Percentiles rank a stretch among this genome's conserved stretches.
phyloP scores from a whole-genome alignment of 2,888 invertebrate species.

The Therioaphis trifolii region DNA sequence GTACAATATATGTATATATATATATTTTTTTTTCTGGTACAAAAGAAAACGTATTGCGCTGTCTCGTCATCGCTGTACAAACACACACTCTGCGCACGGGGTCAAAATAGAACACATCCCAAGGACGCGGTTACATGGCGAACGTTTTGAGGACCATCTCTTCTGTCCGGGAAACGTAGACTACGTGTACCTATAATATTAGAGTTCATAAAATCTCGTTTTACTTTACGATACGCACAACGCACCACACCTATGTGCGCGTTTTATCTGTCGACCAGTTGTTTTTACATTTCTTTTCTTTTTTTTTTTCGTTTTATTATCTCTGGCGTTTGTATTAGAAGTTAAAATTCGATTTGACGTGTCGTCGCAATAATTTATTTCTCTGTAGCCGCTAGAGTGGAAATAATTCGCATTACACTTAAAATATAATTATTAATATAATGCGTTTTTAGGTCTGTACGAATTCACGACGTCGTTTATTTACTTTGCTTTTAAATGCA shows the following conservation, averaged over 20 bases:
- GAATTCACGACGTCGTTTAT: too few species aligned
- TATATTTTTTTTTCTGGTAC: background rate
- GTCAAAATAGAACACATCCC: background rate
- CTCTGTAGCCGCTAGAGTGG: background rate
- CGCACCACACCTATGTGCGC: too few species aligned
- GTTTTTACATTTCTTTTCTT: too few species aligned
- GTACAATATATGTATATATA: too few species aligned
- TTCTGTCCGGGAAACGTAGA: background rate
- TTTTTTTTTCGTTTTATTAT: background rate
- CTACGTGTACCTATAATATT: too few species aligned
- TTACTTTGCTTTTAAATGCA: too few species aligned
- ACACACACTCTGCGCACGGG: background rate
- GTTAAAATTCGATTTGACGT: background rate
- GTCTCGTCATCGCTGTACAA: too few species aligned
- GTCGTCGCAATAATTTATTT: background rate
- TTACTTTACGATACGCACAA: background rate
- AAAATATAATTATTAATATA: too few species aligned
- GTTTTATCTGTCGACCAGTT: background rate
- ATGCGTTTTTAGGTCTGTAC: too few species aligned
- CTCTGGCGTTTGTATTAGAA: background rate
- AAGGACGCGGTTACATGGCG: background rate
- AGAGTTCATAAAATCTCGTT: background rate
- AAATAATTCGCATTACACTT: too few species aligned
- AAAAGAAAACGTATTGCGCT: background rate
- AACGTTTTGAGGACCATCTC: background rate